Conservation (phyloP, 2,113 vertebrate genomes). For the Lanius collurio region DNA sequence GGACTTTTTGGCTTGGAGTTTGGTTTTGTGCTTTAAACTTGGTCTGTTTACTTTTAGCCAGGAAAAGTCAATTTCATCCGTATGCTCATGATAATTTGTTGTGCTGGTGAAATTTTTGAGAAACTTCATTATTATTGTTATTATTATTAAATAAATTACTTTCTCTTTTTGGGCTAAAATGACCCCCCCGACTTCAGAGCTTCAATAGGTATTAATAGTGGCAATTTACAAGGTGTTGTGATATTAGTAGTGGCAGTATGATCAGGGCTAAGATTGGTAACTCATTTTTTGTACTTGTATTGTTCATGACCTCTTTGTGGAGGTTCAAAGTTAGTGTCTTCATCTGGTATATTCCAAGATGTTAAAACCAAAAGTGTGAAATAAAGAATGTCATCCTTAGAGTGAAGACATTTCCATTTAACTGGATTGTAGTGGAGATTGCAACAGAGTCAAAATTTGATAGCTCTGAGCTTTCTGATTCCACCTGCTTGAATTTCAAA, state of each 20-base stretch:
- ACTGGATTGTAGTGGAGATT: neutral
- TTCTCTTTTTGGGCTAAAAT: neutral
- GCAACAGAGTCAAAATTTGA: neutral
- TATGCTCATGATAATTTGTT: neutral
- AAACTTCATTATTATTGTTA: neutral
- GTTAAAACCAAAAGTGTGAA: neutral
- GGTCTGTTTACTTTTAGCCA: neutral
- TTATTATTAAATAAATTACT: neutral
- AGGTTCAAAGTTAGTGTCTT: neutral
- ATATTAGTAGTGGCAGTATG: neutral
- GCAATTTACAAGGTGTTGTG: neutral
- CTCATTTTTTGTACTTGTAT: neutral
- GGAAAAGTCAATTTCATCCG: neutral
- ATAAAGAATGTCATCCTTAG: neutral
- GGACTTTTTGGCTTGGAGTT: neutral
- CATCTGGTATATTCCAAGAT: neutral
- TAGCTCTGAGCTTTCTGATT: neutral
- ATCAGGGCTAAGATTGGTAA: neutral
- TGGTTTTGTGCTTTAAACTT: neutral
- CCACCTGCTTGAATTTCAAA: neutral
- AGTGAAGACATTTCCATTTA: neutral
- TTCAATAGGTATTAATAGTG: neutral
- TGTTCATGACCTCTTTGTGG: neutral
- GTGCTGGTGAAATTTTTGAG: neutral
- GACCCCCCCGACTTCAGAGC: fast-evolving